Evolutionary conservation across 2,113 vertebrate genomes (phyloP), one percentile per base, ranked within the genome.

Genomic region (Tiliqua scincoides): DNA sequence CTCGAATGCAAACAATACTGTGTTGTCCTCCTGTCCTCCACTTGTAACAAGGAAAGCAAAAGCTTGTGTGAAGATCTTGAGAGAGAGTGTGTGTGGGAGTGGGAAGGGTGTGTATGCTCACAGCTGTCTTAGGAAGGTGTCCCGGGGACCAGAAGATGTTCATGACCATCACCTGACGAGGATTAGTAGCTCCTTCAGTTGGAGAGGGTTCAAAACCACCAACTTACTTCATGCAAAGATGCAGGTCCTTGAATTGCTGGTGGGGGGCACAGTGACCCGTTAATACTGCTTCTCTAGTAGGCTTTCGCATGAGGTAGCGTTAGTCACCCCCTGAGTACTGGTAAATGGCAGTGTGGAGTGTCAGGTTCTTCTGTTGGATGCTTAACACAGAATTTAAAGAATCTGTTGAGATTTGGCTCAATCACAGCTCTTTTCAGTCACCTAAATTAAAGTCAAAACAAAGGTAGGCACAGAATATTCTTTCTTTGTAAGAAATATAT

Each of bases 21-120:
- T 83, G 59, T 37, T 86, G 23, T 92, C 32, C 85, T 7, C 89
- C 80, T 85, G 18, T 87, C 77, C 63, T 87, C 70, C 6, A 85
- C 68, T 78, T 82, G 35, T 14, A 57, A 61, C 8, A 23, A 43
- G 32, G 78, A 85, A 59, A 87, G 48, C 70, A 86, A 86, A 3
- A 25, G 37, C 40, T 72, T 63, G 87, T 88, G 40, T 27, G 2
- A 1, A 25, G 54, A 52, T 79, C 63, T 23, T 23, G 61, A 63
- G 61, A 68, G 62, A 5, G 48, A 25, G 11, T 27, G 67, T 68
- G 63, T 80, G 62, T 6, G 54, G 67, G 79, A 2, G 35, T 43
- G 30, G 15, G 23, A 15, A n/a, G 23, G 17, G 6, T n/a, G n/a
- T n/a, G 5, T 3, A 32, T 1, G 73, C 2, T 71, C 8, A 2